Conservation (phyloP, 2,888 invertebrate species). For the Drosophila imparisetae region DNA sequence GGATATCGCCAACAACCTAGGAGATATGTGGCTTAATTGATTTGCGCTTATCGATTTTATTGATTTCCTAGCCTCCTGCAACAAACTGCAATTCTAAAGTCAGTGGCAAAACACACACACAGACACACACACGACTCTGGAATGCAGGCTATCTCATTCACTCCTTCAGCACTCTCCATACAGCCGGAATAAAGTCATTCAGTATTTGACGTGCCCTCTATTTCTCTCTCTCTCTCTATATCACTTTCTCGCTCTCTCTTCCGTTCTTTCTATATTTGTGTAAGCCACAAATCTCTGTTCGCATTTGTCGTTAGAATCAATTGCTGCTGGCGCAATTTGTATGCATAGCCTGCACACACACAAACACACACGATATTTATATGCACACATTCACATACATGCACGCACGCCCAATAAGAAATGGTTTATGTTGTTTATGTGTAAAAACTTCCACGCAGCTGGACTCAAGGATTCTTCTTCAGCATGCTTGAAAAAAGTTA, state of each 20-base stretch:
- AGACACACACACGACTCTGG: background rate
- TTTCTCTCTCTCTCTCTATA: slow-evolving; percentile 16
- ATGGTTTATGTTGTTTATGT: slow-evolving; percentile 24
- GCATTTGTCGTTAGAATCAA: slow-evolving; percentile 27
- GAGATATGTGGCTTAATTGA: background rate
- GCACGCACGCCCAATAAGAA: slow-evolving; percentile 20
- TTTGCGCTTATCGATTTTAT: background rate
- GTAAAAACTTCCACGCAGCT: slow-evolving; percentile 13
- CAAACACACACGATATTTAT: slow-evolving; percentile 32
- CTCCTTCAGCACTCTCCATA: slow-evolving; percentile 8
- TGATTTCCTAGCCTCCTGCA: background rate
- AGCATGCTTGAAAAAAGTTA: slow-evolving; percentile 2
- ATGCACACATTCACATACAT: slow-evolving; percentile 33
- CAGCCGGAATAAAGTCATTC: slow-evolving; percentile 20
- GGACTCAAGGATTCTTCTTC: slow-evolving; percentile 9
- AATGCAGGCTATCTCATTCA: background rate
- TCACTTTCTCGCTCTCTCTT: slow-evolving; percentile 16
- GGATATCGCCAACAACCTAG: background rate
- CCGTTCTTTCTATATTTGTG: slow-evolving; percentile 1
- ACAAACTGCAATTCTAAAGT: slow-evolving; percentile 8
- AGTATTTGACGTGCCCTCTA: slow-evolving; percentile 17
- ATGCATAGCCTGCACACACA: slow-evolving; percentile 15
- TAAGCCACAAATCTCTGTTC: background rate
- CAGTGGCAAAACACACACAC: slow-evolving; percentile 7
- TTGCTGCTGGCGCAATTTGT: slow-evolving; percentile 18